Conservation (phyloP, 2,888 invertebrate species). For the Andrena minutula region DNA sequence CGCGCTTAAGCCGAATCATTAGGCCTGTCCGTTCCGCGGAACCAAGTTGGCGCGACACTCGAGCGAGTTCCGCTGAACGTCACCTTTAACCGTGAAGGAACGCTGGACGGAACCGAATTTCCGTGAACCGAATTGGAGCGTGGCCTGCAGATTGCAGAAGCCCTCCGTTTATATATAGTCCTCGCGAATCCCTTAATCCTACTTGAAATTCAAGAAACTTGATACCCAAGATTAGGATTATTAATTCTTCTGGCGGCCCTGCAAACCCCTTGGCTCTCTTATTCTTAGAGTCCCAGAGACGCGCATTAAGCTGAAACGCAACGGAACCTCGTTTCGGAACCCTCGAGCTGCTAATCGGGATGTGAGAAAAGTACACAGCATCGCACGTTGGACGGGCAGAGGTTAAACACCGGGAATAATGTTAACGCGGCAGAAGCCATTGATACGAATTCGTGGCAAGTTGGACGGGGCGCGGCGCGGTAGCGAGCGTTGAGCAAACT, state of each 20-base stretch:
- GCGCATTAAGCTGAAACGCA: too few relatives aligned
- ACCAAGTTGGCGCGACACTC: slow-evolving; percentile 67
- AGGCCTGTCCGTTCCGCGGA: slow-evolving; percentile 58
- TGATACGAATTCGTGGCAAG: background rate
- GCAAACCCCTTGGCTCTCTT: too few relatives aligned
- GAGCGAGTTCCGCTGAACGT: slow-evolving; percentile 55
- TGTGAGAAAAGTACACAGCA: too few relatives aligned
- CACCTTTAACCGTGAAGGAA: slow-evolving; percentile 47
- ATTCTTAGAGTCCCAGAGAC: too few relatives aligned
- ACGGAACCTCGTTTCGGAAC: too few relatives aligned
- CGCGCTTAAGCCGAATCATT: slow-evolving; percentile 45
- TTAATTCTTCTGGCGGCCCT: slow-evolving; percentile 15
- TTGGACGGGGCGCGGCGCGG: background rate
- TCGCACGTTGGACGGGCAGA: too few relatives aligned
- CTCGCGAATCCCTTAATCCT: slow-evolving; percentile 14
- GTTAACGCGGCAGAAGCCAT: background rate
- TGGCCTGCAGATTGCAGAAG: slow-evolving; percentile 13
- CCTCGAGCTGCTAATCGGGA: too few relatives aligned
- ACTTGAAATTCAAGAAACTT: slow-evolving; percentile 49
- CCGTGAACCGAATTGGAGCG: slow-evolving; percentile 53
- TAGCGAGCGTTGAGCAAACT: background rate
- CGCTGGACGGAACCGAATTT: slow-evolving; percentile 47
- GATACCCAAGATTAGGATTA: slow-evolving; percentile 14
- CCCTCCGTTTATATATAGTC: slow-evolving; percentile 24
- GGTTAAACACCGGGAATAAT: too few relatives aligned